Evolutionary conservation across 2,113 vertebrate genomes (phyloP), one percentile per base, ranked within the genome.

Genomic region (Cavia porcellus): DNA sequence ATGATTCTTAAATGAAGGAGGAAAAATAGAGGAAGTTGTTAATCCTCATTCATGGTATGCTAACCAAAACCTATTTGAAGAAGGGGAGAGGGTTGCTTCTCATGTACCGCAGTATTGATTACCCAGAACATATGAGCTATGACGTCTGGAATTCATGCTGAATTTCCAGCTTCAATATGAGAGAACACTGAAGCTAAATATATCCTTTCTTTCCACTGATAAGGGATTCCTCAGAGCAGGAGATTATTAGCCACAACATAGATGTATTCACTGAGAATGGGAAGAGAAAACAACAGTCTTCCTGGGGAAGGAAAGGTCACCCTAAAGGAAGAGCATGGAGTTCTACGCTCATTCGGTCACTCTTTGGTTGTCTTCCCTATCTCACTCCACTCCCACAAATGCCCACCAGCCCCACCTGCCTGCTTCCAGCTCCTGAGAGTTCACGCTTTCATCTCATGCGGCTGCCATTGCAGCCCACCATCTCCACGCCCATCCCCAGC

Each of bases 121-220:
- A 86, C 55, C 79, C 22, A 84, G 86, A 94, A 50, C 72, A 86
- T 64, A 87, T 55, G 81, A 94, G 70, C 55, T 52, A 52, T 52
- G 52, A 66, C 64, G 83, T 95, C 86, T 89, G 42, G 42, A 89
- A 95, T 89, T 88, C 64, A 87, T 35, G 74, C 87, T 88, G 90
- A 87, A 79, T 96, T 89, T 47, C 61, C 74, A 92, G 89, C 86
- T 92, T 94, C 89, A 80, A 47, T 47, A 89, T 75, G 74, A 96
- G 45, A 90, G 24, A 89, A 61, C 28, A 24, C 2, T 84, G 74
- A 96, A 61, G 86, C 19, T 90, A 95, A 93, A 92, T 86, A 81
- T 89, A 24, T 70, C 24, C 52, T 85, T 66, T 94, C 55, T 35
- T 92, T n/a, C 45, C 79, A 42, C 1, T 11, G 24, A 59, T 20